Base-by-base conservation (phyloP, 2,113 vertebrate species). In the Budorcas taxicolor region DNA sequence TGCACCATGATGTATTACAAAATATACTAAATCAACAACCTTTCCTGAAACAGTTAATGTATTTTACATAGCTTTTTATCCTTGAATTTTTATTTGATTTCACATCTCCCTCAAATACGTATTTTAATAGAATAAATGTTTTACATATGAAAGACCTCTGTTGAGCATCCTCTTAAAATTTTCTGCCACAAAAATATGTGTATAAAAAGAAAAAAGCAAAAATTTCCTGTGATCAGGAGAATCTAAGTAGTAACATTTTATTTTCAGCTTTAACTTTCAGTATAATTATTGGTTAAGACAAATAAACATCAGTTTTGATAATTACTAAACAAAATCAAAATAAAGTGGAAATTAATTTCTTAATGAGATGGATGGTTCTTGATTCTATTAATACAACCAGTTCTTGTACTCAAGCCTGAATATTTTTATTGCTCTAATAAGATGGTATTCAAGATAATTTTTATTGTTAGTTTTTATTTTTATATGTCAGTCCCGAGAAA, bases 401-500 rank as follows among this genome's bases (percentile, higher is more conserved):
- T 71, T 92, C 25, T 92, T 85, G 0, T 36, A 76, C 36, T 93
- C 17, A 83, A 52, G n/a, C 11, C 3, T 92, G 14, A 90, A 60
- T 94, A 71, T 47, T 60, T 96, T 81, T 64, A 84, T 74, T 92
- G 12, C 57, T 74, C 47, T 81, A 85, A 29, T 53, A 57, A 95
- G 47, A 62, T 57, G 87, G 7, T 67, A 40, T 80, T 84, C 52
- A 90, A 60, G 8, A 91, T 78, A 92, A 67, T 36, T 81, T 86
- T 86, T 89, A 90, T 62, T 90, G 45, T 67, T 96, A 15, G 27
- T 86, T 95, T 97, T 85, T 43, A 90, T 92, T 93, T 97, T 85
- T 78, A 82, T 9, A 52, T 96, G 12, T 88, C 7, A 89, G 36
- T 25, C 3, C 6, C 71, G 27, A 97, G 67, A 93, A 95, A 97